Base-by-base conservation (phyloP, 35 echinoderm and acorn worm genomes). In the Ptychodera flava region DNA sequence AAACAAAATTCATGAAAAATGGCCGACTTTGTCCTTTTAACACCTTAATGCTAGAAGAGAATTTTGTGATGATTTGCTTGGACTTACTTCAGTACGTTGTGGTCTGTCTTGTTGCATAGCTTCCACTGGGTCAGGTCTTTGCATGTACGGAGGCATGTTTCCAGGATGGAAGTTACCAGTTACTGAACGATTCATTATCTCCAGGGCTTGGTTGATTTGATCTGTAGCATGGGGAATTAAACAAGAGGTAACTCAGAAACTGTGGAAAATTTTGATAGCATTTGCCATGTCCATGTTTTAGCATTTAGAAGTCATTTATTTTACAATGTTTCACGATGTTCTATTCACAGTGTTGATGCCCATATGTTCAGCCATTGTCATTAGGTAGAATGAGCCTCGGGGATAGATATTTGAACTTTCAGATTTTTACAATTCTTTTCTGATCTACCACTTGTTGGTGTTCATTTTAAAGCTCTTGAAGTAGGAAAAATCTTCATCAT, bases 121-220 rank as follows among this genome's bases (percentile, higher is more conserved):
- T 85, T 32, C 37, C 32, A 36, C 37, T 81, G 76, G 32, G 36
- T 64, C 87, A 45, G 16, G 33, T 35, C 28, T 31, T 83, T 78
- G 78, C 33, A 31, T 36, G 36, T 33, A 52, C 15, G 31, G 86
- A 2, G 79, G 86, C 33, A 34, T 77, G n/a, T 78, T 37, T 29
- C 45, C 16, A 76, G 76, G 34, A 1, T 87, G 77, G 45, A 83
- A n/a, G 36, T 87, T 78, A 35, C 91, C 94, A 33, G 87, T 88
- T 16, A 97, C 88, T 28, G 94, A 86, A 86, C 89, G 87, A 38
- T 97, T 97, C 94, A 97, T 97, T 22, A 97, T 85, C 12, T 93
- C 88, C 45, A 97, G 79, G 28, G 94, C 94, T 87, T 93, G 88
- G 80, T 89, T 97, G 64, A 97, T 93, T 53, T 89, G 93, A 33